These are phyloP conservation scores for Myotis vivesi DNA, from an alignment of 2,797 vertebrate genomes.

Conservation along the genomic window DNA sequence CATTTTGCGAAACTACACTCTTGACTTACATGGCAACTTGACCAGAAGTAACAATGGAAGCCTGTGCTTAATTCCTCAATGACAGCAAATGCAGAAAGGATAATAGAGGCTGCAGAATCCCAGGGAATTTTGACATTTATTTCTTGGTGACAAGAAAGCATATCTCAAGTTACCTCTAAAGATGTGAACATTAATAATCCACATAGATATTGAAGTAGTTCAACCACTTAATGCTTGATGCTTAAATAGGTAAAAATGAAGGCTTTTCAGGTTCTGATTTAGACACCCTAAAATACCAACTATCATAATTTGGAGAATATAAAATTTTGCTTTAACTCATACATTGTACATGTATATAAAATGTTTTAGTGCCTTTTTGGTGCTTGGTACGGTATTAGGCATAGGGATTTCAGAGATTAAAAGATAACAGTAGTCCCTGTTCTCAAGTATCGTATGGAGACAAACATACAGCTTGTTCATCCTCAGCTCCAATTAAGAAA, in stretches of 20 bases:
- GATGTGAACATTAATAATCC: too few species aligned
- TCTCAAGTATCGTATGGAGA: neutral
- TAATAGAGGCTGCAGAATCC: neutral
- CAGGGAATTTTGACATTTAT: too few species aligned
- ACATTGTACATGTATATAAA: neutral
- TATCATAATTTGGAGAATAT: conserved; percentile 24
- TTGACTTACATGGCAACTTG: neutral
- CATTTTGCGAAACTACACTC: neutral
- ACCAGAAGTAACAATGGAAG: neutral
- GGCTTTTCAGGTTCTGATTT: neutral
- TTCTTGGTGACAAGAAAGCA: too few species aligned
- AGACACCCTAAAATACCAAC: neutral
- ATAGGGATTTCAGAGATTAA: neutral
- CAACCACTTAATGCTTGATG: too few species aligned
- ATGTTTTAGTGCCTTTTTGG: neutral
- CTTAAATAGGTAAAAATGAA: conserved; percentile 14
- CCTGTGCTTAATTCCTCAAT: neutral
- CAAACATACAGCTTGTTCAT: neutral
- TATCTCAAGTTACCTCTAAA: too few species aligned
- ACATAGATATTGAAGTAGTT: too few species aligned
- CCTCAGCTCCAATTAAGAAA: neutral
- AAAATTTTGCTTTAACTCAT: neutral
- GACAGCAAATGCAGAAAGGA: neutral
- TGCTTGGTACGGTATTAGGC: neutral
- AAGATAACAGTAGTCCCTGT: neutral